Percentiles rank a stretch among this genome's conserved stretches.
Evolutionary conservation across 2,888 invertebrate species (phyloP).

Genomic region (Notocelia uddmanniana): DNA sequence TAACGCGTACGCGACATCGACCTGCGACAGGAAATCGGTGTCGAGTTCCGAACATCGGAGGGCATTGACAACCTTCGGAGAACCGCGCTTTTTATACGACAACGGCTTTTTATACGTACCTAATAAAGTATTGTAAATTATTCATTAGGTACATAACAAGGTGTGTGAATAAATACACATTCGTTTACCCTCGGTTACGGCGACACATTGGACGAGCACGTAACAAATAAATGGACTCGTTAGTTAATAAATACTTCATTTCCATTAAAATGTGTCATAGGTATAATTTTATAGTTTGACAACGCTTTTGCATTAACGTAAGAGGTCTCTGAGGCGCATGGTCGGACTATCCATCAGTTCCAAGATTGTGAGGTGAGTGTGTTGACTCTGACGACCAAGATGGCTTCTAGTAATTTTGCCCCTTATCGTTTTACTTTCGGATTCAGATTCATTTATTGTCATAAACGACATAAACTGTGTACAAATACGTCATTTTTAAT

Average conservation of each 20-base stretch:
- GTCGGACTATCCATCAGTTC: background rate
- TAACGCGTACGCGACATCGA: conserved; percentile 70
- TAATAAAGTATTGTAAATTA: conserved; percentile 42
- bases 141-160: conserved; percentile 38
- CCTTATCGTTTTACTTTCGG: too few species aligned
- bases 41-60: conserved; percentile 63
- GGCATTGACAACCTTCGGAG: conserved; percentile 62
- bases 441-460: too few species aligned
- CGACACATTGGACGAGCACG: conserved; percentile 23
- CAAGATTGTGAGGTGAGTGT: background rate
- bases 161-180: conserved; percentile 23
- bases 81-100: conserved; percentile 46
- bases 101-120: conserved; percentile 25
- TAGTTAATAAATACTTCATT: conserved; percentile 8
- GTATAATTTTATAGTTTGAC: background rate
- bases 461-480: too few species aligned
- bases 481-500: too few species aligned
- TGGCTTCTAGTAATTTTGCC: background rate
- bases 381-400: background rate
- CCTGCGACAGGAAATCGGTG: conserved; percentile 76
- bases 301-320: conserved; percentile 4
- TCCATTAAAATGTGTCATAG: background rate
- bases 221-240: conserved; percentile 12
- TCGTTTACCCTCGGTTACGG: conserved; percentile 22
- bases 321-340: background rate